Conservation (phyloP, 1,140 invertebrate species). For the Lucilia sericata region DNA sequence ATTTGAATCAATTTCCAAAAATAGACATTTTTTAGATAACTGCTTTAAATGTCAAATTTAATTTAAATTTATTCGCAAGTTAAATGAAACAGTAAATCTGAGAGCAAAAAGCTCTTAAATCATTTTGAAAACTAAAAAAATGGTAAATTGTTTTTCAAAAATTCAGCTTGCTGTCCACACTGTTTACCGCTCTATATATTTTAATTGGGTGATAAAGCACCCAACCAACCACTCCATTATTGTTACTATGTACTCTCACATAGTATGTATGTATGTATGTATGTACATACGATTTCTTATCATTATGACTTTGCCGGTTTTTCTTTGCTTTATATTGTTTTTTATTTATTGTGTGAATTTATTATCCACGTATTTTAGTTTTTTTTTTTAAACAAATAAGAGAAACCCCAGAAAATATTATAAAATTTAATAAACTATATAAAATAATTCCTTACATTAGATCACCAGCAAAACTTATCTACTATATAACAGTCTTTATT, state of each 20-base stretch:
- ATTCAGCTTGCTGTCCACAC: not conserved
- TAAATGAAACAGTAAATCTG: no score
- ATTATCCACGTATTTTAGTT: not conserved
- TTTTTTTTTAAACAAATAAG: not conserved
- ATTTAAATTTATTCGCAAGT: no score
- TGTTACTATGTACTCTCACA: slow-evolving; percentile 4
- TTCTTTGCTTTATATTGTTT: not conserved
- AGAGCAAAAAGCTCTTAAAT: no score
- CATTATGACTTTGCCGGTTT: not conserved
- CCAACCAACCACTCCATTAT: not conserved
- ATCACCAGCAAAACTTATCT: not conserved
- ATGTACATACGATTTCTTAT: not conserved
- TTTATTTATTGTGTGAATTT: not conserved
- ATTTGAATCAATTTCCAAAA: no score
- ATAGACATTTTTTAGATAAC: no score
- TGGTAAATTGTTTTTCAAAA: not conserved
- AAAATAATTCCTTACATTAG: not conserved
- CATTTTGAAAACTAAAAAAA: not conserved
- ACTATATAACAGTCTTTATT: not conserved
- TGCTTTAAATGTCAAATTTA: no score
- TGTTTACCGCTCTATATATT: not conserved
- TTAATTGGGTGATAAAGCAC: not conserved
- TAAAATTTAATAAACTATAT: not conserved
- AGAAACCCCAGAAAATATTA: not conserved
- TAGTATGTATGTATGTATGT: no score